phyloP scores from a whole-genome alignment of 2,113 vertebrate species.

The Phylloscopus trochiloides region DNA sequence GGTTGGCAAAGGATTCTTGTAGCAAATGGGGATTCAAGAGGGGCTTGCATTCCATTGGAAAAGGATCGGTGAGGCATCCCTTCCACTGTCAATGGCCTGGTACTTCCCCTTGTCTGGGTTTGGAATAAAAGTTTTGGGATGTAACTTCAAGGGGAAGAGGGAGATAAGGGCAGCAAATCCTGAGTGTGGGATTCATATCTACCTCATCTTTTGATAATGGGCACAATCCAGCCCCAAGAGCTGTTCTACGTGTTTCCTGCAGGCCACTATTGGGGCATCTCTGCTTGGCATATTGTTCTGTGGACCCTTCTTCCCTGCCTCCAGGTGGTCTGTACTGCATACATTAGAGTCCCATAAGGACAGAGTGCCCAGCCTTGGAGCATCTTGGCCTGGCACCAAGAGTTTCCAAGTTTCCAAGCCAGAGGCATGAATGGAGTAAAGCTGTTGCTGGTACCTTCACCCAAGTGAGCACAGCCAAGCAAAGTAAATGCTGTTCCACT shows the following conservation, averaged over 20 bases:
- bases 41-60: background rate
- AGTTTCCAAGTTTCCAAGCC: background rate
- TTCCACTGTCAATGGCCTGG: background rate
- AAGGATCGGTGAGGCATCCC: background rate
- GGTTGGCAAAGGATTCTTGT: background rate
- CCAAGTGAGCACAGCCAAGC: background rate
- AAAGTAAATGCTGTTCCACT: background rate
- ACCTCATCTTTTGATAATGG: background rate
- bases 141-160: background rate
- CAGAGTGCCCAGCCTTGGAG: background rate
- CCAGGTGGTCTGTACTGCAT: background rate
- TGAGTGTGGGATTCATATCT: background rate
- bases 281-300: background rate
- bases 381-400: background rate
- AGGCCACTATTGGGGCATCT: background rate
- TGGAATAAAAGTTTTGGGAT: background rate
- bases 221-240: background rate
- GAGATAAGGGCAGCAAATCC: background rate
- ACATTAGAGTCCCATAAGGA: background rate
- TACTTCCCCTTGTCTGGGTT: background rate
- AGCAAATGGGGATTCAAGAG: background rate
- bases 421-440: background rate
- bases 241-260: background rate
- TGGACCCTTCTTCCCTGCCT: background rate
- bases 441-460: background rate